Evolutionary conservation across 2,113 vertebrate genomes (phyloP), one percentile per base, ranked within the genome.

Genomic region (Xenotilapia leptura): DNA sequence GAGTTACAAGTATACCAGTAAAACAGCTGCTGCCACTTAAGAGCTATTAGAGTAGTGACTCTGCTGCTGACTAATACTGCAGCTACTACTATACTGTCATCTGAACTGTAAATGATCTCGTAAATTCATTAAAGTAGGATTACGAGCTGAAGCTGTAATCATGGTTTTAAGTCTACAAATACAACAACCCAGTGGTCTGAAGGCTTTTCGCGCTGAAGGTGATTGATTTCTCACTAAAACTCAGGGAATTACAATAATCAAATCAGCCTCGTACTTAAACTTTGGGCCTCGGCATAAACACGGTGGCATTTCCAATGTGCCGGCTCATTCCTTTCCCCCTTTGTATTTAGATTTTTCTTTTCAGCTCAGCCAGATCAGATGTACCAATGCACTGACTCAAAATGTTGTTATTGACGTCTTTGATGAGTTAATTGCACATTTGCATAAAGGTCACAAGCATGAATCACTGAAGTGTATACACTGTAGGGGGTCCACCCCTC

Each of bases 341-440:
- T 73, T 70, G 70, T 28, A 53, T 85, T 89, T 77, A 17, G 47
- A 42, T 17, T 15, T 68, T 11, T 60, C 26, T 42, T 38, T 40
- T 8, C 51, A 82, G 28, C 82, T 79, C 62, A 51, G 23, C 26
- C 33, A 84, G 54, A 84, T 83, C 49, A 84, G 49, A 89, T 77
- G 54, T 53, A 17, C 73, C 51, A 79, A 84, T 56, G 14, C 77
- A 36, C n/a, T 82, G 83, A 90, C 75, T 91, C 84, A 85, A 83
- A 90, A 75, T 83, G 68, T 19, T 86, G 83, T 54, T 84, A 82
- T 73, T 93, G 91, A 93, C 84, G 88, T 92, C 80, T 88, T 77
- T 89, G 90, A 88, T 85, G 87, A 88, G 65, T 85, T 90, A 90
- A 92, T 90, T 83, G 26, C 9, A 70, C 84, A 83, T 92, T 92